phyloP scores from a whole-genome alignment of 2,113 vertebrate species.

The Pristiophorus japonicus region DNA sequence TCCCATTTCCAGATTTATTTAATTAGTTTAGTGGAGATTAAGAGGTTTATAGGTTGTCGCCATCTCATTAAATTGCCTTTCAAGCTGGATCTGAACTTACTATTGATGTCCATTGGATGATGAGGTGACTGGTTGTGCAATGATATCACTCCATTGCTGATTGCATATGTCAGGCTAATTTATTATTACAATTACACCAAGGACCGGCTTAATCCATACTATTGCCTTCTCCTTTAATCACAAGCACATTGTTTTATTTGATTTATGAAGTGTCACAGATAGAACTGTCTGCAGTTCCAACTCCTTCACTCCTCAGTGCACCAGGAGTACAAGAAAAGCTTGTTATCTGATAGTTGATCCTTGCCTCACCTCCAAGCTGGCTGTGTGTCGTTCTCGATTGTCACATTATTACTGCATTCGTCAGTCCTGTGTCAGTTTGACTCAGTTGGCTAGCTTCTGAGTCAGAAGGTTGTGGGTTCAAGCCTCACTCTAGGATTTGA shows the following conservation, averaged over 20 bases:
- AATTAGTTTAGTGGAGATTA: neutral
- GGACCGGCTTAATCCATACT: neutral
- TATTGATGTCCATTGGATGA: no score
- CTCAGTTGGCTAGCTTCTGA: no score
- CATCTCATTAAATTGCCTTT: neutral
- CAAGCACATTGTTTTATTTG: neutral
- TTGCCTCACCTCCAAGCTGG: no score
- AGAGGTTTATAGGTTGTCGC: neutral
- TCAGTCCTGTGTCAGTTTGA: no score
- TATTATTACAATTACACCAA: neutral
- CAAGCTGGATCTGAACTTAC: neutral
- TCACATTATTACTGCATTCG: no score
- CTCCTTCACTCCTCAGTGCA: neutral
- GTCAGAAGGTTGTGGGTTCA: no score
- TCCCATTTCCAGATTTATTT: neutral
- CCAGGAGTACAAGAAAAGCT: neutral
- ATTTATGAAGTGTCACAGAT: neutral
- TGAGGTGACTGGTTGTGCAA: neutral
- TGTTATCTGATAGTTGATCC: no score
- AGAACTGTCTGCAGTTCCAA: neutral
- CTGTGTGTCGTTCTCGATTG: no score
- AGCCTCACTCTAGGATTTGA: no score
- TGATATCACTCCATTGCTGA: neutral
- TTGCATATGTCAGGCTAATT: neutral
- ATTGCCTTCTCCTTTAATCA: neutral